Conservation (phyloP, 2,888 invertebrate genomes). For the Cantharis rufa region DNA sequence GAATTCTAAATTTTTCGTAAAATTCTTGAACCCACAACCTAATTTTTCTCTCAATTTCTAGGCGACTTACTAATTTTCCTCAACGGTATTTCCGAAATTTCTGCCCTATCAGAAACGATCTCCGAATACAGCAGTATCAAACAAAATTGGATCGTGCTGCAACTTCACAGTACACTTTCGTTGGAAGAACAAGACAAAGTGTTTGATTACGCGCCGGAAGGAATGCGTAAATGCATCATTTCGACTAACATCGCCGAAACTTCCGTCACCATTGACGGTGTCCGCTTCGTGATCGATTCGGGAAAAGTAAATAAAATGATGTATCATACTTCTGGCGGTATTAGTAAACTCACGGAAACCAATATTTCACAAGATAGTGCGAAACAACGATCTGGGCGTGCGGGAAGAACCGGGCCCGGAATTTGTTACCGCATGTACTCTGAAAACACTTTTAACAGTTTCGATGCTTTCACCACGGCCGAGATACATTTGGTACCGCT, state of each 20-base stretch:
- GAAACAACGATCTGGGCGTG: slow-evolving; percentile 94
- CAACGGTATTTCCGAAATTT: slow-evolving; percentile 93
- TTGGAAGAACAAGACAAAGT: slow-evolving; percentile 96
- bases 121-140: slow-evolving; percentile 77
- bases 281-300: slow-evolving; percentile 95
- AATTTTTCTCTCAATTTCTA: slow-evolving; percentile 45
- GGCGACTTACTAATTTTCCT: slow-evolving; percentile 95
- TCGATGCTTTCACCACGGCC: slow-evolving; percentile 86
- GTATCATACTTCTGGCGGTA: slow-evolving; percentile 87
- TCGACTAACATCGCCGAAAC: slow-evolving; percentile 99
- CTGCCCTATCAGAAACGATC: slow-evolving; percentile 82
- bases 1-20: not conserved
- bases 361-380: slow-evolving; percentile 98
- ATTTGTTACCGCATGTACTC: slow-evolving; percentile 90
- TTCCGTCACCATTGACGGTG: slow-evolving; percentile 97
- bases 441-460: slow-evolving; percentile 76
- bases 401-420: slow-evolving; percentile 94
- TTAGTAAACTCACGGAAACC: slow-evolving; percentile 90
- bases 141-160: slow-evolving; percentile 89
- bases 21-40: not conserved
- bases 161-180: slow-evolving; percentile 90
- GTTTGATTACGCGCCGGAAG: slow-evolving; percentile 94
- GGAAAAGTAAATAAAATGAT: slow-evolving; percentile 97
- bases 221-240: slow-evolving; percentile 93
- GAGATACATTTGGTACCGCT: slow-evolving; percentile 94